Base-by-base conservation (phyloP, 2,888 invertebrate genomes). In the Glyphotaelius pellucidus region DNA sequence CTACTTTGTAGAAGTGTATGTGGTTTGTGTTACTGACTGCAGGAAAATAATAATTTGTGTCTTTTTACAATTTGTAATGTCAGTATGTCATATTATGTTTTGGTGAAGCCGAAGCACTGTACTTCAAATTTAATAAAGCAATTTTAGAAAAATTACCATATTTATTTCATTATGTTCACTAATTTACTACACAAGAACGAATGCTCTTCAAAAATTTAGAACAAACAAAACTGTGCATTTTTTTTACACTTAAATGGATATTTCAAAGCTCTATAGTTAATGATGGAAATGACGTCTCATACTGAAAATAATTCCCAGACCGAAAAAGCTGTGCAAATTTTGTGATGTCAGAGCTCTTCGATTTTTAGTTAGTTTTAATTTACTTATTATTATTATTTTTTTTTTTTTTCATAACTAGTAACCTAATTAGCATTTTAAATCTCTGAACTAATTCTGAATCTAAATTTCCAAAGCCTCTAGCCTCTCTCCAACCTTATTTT, bases 101-200 rank as follows among this genome's bases (percentile, higher is more conserved):
- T 92, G 93, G 92, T 91, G 80, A 90, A 81, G 88, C 93, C 93
- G 92, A 93, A 93, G 92, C 93, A 92, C 93, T 93, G 93, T 93
- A 93, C 91, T 93, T 93, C 92, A 93, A 92, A 91, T 92, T 93
- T 87, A 93, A 93, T 93, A 93, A 93, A 93, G 92, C 93, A 93
- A 93, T 93, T 93, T 93, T 93, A 93, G 93, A 93, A 93, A 93
- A 93, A 80, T 47, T 89, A 38, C n/a, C 25, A 31, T 81, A 14
- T 81, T 90, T 67, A 81, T 90, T 81, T 42, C 42, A 81, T 81
- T 52, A 52, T 67, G 67, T 67, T 1, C 4, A 67, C 25, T 25
- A 25, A 67, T 67, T 25, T 67, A 67, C 25, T 9, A 67, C 67
- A 25, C 9, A 7, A n/a, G 25, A 67, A n/a, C 9, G 25, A 67